Conservation (phyloP, 1,140 invertebrate species). For the Trichoplusia ni region DNA sequence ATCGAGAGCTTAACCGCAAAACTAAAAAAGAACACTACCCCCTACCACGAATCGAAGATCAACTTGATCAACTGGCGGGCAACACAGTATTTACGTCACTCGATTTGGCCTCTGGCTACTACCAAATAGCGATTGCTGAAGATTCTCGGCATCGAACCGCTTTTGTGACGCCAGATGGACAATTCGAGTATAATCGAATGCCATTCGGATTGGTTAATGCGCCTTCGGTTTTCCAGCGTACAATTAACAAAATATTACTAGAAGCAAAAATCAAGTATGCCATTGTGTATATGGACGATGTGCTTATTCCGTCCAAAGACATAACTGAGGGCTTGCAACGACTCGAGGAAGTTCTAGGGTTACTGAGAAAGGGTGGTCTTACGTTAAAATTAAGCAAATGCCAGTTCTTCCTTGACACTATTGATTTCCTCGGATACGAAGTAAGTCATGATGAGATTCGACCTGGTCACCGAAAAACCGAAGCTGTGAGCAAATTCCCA, state of each 20-base stretch:
- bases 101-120: constrained; percentile 38
- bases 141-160: constrained; percentile 37
- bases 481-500: constrained; percentile 7
- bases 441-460: constrained; percentile 26
- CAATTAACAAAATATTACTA: constrained; percentile 35
- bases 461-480: constrained; percentile 20
- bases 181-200: constrained; percentile 22
- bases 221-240: constrained; percentile 37
- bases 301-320: neutral
- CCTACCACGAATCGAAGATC: constrained; percentile 55
- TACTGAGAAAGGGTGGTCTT: constrained; percentile 9
- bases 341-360: constrained; percentile 33
- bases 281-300: constrained; percentile 28
- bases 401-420: constrained; percentile 30
- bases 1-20: constrained; percentile 47
- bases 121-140: constrained; percentile 50
- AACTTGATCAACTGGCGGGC: constrained; percentile 59
- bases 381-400: constrained; percentile 34
- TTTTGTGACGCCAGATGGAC: constrained; percentile 37
- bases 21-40: constrained; percentile 50
- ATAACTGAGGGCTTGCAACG: neutral
- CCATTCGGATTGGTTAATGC: constrained; percentile 8
- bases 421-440: constrained; percentile 37
- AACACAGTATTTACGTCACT: constrained; percentile 35
- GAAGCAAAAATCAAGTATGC: constrained; percentile 25